Evolutionary conservation across 2,113 vertebrate genomes (phyloP).

Genomic region (Sinocyclocheilus grahami): DNA sequence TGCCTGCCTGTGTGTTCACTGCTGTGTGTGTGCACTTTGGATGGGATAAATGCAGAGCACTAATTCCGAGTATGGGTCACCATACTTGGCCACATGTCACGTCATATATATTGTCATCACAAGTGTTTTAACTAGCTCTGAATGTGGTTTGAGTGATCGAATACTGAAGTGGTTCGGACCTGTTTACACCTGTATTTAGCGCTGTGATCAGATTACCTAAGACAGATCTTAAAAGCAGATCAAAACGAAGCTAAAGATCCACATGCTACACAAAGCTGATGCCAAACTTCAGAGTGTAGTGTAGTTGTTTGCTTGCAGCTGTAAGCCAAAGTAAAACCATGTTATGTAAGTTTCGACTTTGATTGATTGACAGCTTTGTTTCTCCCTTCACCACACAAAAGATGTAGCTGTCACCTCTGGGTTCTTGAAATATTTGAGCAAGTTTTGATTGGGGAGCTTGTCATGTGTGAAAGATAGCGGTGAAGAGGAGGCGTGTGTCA

Average conservation of each 20-base stretch:
- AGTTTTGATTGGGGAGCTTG: conserved; percentile 57
- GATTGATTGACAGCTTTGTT: conserved; percentile 19
- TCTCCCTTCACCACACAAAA: conserved; percentile 57
- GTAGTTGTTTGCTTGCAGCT: not conserved
- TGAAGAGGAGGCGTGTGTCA: not conserved
- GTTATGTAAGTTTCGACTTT: conserved; percentile 30
- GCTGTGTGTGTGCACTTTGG: no score
- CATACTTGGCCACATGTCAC: no score
- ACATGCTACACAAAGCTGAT: not conserved
- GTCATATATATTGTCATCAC: not conserved
- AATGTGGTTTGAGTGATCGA: not conserved
- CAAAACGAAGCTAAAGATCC: not conserved
- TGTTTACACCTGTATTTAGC: not conserved
- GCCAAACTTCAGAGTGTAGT: not conserved
- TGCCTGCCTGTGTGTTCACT: no score
- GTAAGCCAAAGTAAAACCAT: not conserved
- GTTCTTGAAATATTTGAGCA: conserved; percentile 66
- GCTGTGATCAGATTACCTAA: not conserved
- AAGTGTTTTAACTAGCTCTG: not conserved
- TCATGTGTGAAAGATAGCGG: conserved; percentile 52
- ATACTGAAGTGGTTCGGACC: not conserved
- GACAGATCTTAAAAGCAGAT: not conserved
- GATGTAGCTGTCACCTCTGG: conserved; percentile 56
- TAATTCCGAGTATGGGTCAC: no score
- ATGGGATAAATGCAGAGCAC: no score